Evolutionary conservation across 1,140 invertebrate genomes (phyloP), one percentile per base, ranked within the genome.

Genomic region (Eriosoma lanigerum): DNA sequence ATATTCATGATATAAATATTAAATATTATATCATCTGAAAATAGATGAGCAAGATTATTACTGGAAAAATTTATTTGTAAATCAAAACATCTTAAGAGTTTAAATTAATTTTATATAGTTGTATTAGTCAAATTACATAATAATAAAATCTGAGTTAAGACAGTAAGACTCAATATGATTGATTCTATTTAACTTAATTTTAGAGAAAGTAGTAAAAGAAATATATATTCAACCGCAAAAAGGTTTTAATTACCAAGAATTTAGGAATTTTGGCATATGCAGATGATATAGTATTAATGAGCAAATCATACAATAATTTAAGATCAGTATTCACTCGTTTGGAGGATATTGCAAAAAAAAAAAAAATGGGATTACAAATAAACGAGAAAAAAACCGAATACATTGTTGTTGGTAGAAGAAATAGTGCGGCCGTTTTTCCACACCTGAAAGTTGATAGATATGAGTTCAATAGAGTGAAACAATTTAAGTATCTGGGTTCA

Each of bases 161-260:
- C 58, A 19, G 24, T 12, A 3, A 29, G 58, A 13, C 24, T 62
- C 29, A 62, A 32, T 66, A n/a, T 66, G 15, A 66, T 15, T 32
- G 32, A 66, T 44, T 17, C 1, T 66, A 38, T 66, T 66, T 44
- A 66, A 66, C 32, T 19, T 38, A 66, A 38, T 66, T n/a, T 38
- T 66, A 66, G 62, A 66, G 62, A 66, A 66, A 44, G 17, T 44
- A n/a, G 17, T 87, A n/a, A 88, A 12, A 44, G 32, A 44, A 62
- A 62, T 62, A 24, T 8, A 29, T 29, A 62, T 62, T 29, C 29
- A 62, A 29, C 3, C 58, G 29, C 58, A 62, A 62, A 24, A 62
- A 1, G 10, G 13, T 10, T 13, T 62, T 62, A 62, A 26, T 3
- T 62, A 29, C 26, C 58, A 62, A 62, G 24, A 62, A 62, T 62